phyloP scores from a whole-genome alignment of 2,888 invertebrate genomes.

The Amiota communis region DNA sequence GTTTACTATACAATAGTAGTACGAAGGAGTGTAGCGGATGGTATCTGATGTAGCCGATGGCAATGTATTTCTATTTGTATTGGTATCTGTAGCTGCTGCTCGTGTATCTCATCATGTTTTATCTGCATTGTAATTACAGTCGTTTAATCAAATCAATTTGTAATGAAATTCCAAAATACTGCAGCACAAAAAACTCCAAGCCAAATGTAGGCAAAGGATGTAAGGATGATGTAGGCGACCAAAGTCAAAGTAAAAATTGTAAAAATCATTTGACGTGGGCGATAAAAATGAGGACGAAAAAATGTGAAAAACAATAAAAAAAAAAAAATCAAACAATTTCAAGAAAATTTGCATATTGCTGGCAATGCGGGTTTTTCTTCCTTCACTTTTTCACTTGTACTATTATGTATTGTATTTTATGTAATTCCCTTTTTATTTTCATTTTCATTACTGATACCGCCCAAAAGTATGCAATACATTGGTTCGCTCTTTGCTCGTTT shows the following conservation, averaged over 20 bases:
- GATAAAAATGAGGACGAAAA: neutral
- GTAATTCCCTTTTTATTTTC: constrained; percentile 3
- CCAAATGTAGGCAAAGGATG: neutral
- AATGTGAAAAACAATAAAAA: neutral
- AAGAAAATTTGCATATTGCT: constrained; percentile 55
- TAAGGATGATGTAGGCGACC: constrained; percentile 19
- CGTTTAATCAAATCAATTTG: constrained; percentile 58
- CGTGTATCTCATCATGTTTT: constrained; percentile 45
- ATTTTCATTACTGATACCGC: constrained; percentile 18
- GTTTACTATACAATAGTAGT: neutral
- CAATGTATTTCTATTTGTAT: no score
- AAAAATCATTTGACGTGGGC: constrained; percentile 10
- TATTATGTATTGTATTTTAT: neutral
- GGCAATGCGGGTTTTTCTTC: constrained; percentile 41
- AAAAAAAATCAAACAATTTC: constrained; percentile 9
- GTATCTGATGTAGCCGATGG: no score
- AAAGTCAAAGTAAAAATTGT: constrained; percentile 28
- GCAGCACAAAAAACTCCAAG: constrained; percentile 29
- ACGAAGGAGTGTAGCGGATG: no score
- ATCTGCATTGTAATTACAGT: constrained; percentile 63
- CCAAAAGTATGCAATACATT: constrained; percentile 27
- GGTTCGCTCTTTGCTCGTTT: constrained; percentile 29
- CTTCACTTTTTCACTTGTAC: constrained; percentile 11
- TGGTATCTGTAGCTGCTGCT: constrained; percentile 9
- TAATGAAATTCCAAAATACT: constrained; percentile 52